A percentile compares a stretch with the other conserved stretches of the same genome.
Evolutionary conservation across 2,113 vertebrate species (phyloP).

Genomic region (Zeus faber): DNA sequence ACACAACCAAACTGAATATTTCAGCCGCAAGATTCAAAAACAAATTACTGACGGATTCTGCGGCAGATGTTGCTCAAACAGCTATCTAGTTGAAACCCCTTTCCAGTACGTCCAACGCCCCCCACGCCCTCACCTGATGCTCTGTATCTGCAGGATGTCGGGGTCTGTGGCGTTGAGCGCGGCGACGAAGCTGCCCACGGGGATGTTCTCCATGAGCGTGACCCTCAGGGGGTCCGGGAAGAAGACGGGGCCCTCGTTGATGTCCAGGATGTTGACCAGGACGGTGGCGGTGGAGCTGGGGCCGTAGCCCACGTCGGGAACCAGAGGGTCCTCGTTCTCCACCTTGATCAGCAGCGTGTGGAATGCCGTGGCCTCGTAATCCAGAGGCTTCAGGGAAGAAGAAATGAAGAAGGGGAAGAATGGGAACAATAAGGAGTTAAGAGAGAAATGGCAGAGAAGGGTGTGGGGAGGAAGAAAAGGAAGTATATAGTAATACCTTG

Average conservation of each 20-base stretch:
- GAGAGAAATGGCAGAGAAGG: background rate
- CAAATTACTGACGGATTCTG: too few species aligned
- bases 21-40: too few species aligned
- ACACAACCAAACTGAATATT: too few species aligned
- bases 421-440: too few species aligned
- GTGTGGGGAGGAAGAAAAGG: background rate
- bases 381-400: slow-evolving; percentile 76
- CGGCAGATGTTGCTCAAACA: too few species aligned
- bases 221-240: slow-evolving; percentile 89
- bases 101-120: too few species aligned
- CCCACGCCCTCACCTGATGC: slow-evolving; percentile 81
- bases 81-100: too few species aligned
- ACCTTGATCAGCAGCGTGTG: slow-evolving; percentile 93
- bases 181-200: slow-evolving; percentile 84
- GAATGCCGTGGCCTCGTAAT: slow-evolving; percentile 86
- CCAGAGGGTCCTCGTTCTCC: slow-evolving; percentile 91
- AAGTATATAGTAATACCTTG: slow-evolving; percentile 77
- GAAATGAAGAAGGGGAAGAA: background rate
- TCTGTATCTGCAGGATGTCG: slow-evolving; percentile 87
- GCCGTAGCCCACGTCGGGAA: slow-evolving; percentile 84
- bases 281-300: slow-evolving; percentile 93
- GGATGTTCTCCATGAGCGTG: slow-evolving; percentile 84
- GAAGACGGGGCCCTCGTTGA: slow-evolving; percentile 93
- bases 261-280: slow-evolving; percentile 85
- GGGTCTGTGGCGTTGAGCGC: slow-evolving; percentile 92